Percentiles rank a stretch among this genome's conserved stretches.
phyloP scores from a whole-genome alignment of 1,140 invertebrate species.

The Drosophila grimshawi region DNA sequence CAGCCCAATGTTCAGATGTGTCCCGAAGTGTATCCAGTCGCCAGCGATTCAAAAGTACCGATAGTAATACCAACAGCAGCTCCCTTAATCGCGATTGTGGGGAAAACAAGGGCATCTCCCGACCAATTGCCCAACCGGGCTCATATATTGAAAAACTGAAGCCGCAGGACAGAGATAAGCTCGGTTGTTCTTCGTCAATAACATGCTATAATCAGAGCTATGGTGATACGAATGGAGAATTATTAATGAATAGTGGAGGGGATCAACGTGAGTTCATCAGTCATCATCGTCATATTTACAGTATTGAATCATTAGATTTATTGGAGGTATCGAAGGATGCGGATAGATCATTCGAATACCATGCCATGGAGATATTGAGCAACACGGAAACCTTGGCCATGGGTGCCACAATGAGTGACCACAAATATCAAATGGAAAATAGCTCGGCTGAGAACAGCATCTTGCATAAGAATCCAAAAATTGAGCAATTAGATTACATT shows the following conservation, averaged over 20 bases:
- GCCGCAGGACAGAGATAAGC: conserved; percentile 26
- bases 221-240: conserved; percentile 55
- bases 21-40: conserved; percentile 65
- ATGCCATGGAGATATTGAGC: conserved; percentile 63
- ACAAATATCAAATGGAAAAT: conserved; percentile 40
- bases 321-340: conserved; percentile 47
- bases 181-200: conserved; percentile 5
- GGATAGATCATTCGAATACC: conserved; percentile 51
- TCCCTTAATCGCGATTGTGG: conserved; percentile 55
- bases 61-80: conserved; percentile 64
- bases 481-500: conserved; percentile 56
- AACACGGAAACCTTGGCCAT: conserved; percentile 68
- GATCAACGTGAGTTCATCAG: conserved; percentile 29
- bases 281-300: conserved; percentile 57
- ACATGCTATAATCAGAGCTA: conserved; percentile 60
- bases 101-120: conserved; percentile 49
- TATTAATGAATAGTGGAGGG: conserved; percentile 33
- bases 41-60: conserved; percentile 62
- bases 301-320: conserved; percentile 59
- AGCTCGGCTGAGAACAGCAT: conserved; percentile 30
- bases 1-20: conserved; percentile 71
- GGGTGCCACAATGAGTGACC: conserved; percentile 54
- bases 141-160: conserved; percentile 71
- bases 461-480: conserved; percentile 13
- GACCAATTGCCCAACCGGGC: conserved; percentile 60